Evolutionary conservation across 2,797 vertebrate genomes (phyloP).

Genomic region (Pangasius mekongensis): DNA sequence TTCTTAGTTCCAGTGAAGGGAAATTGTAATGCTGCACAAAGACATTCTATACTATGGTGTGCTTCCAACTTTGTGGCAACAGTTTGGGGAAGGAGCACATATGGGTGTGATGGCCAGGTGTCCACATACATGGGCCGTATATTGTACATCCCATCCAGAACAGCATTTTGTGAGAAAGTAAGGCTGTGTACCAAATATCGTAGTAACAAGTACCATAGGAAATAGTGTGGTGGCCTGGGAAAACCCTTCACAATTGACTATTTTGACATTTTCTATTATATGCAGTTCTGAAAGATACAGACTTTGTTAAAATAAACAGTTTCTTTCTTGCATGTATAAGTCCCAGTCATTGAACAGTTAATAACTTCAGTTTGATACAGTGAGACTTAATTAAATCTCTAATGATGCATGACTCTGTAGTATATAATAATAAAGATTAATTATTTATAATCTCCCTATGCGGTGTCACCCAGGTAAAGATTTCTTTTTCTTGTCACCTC

Average conservation of each 20-base stretch:
- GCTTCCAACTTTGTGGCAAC: no score
- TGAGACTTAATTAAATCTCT: not conserved
- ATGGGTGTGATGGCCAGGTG: no score
- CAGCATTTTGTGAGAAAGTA: not conserved
- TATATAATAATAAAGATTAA: not conserved
- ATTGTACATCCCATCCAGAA: not conserved
- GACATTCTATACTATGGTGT: no score
- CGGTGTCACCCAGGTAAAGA: no score
- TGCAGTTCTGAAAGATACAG: not conserved
- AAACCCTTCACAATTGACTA: not conserved
- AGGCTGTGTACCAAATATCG: not conserved
- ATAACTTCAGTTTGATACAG: not conserved
- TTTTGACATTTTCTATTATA: not conserved
- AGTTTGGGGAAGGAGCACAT: no score
- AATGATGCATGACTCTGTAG: not conserved
- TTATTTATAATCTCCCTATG: no score
- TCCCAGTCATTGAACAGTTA: not conserved
- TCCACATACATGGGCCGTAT: not conserved
- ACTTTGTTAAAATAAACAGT: no score
- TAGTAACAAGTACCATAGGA: not conserved
- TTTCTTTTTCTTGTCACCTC: no score
- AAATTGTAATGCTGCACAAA: no score
- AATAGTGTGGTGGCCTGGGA: not conserved
- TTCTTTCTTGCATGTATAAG: no score
- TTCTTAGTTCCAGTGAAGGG: no score